phyloP scores from a whole-genome alignment of 1,140 invertebrate genomes.

The Eumaeus atala region DNA sequence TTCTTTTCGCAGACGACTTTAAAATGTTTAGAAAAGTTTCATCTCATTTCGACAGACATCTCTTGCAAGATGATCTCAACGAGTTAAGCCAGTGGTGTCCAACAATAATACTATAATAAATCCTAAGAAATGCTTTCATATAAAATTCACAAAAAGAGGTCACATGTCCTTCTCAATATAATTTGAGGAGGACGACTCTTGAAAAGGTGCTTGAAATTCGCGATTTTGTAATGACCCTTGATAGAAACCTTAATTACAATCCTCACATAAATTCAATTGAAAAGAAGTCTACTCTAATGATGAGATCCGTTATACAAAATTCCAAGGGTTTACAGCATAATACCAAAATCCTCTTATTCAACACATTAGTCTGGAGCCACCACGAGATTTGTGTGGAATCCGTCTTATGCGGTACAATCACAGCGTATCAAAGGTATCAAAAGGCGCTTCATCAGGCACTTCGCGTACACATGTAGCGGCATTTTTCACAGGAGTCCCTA shows the following conservation, averaged over 20 bases:
- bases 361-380: not conserved
- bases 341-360: too few relatives aligned
- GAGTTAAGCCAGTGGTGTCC: not conserved
- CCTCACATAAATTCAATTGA: too few relatives aligned
- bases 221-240: not conserved
- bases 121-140: conserved; percentile 8
- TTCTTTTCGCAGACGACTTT: conserved; percentile 6
- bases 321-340: not conserved
- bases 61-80: conserved; percentile 1
- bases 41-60: not conserved
- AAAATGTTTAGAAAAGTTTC: conserved; percentile 3
- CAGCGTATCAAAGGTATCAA: too few relatives aligned
- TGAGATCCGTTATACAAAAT: not conserved
- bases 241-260: not conserved
- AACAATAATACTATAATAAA: not conserved
- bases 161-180: not conserved
- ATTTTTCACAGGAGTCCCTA: not conserved
- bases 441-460: not conserved
- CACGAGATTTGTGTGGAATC: not conserved
- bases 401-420: too few relatives aligned
- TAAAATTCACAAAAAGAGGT: conserved; percentile 5
- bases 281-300: not conserved
- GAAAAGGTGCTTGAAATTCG: not conserved
- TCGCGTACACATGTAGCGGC: not conserved
- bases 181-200: too few relatives aligned